Evolutionary conservation across 2,797 vertebrate genomes (phyloP), one percentile per base, ranked within the genome.

Genomic region (Lophotriccus pileatus): DNA sequence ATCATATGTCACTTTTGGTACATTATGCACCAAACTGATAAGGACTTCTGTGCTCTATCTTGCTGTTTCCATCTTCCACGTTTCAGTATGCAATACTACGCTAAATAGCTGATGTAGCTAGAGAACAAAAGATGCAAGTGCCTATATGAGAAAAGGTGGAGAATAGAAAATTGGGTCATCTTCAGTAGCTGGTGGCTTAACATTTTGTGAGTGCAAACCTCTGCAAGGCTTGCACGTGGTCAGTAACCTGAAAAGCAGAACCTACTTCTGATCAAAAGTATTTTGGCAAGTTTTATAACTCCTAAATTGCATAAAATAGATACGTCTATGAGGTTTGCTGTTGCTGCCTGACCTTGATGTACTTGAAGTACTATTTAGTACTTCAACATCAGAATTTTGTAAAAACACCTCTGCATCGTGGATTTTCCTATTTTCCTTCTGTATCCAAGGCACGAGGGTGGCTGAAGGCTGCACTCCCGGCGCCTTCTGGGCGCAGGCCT

Each of bases 381-480:
- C 28, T 58, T n/a, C n/a, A 9, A 0, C 14, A 7, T 5, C 2
- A 21, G 32, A 27, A 6, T 49, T 25, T 12, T 2, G 23, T 14
- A 7, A 12, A 7, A 32, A 0, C 60, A 1, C 6, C 32, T 13
- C 9, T 2, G 43, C 9, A 1, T 0, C 0, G 41, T 18, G 7
- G 18, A 1, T 49, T 49, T 64, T 16, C 6, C 41, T 0, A 0
- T 4, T 50, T 27, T 7, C 41, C 46, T 17, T 32, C 15, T 13
- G 0, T 2, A 18, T 1, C n/a, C 44, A 14, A 2, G 0, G 17
- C 27, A 10, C 1, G 22, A 23, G 14, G 43, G 46, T 15, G 59
- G 10, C 14, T 2, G 67, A 39, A 18, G 37, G n/a, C 39, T 3
- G 21, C 13, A 0, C 20, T 43, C 15, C 18, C 37, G 7, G 52